phyloP scores from a whole-genome alignment of 2,888 invertebrate species.

The Agonum fuliginosum region DNA sequence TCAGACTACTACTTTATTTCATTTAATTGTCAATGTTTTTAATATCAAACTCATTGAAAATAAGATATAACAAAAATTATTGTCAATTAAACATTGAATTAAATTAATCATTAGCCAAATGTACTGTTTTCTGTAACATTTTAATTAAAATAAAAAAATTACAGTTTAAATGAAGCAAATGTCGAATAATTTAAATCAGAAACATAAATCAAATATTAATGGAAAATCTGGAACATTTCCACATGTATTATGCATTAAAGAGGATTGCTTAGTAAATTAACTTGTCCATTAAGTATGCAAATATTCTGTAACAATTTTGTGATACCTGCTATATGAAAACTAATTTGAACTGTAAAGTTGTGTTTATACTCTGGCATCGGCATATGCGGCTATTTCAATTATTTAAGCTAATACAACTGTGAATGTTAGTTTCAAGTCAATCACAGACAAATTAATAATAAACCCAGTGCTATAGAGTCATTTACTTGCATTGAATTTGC shows the following conservation, averaged over 20 bases:
- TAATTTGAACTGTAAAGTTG: background rate
- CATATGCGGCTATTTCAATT: background rate
- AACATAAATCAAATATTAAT: background rate
- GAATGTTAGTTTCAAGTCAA: slow-evolving; percentile 1
- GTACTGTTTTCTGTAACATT: no score
- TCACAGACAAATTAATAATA: slow-evolving; percentile 7
- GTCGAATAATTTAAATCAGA: no score
- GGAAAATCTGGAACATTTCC: background rate
- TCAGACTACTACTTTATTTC: no score
- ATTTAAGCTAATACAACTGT: background rate
- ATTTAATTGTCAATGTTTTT: no score
- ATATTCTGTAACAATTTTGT: background rate
- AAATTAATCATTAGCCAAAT: no score
- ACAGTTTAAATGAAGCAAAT: no score
- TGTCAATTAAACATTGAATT: no score
- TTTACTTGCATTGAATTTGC: background rate
- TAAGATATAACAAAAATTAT: no score
- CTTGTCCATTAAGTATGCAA: background rate
- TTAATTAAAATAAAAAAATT: no score
- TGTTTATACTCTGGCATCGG: background rate
- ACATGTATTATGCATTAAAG: background rate
- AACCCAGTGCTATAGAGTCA: background rate
- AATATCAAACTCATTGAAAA: no score
- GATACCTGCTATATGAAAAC: background rate
- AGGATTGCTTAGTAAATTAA: background rate